Conservation (phyloP, 2,888 invertebrate genomes). For the Cybosia mesomella region DNA sequence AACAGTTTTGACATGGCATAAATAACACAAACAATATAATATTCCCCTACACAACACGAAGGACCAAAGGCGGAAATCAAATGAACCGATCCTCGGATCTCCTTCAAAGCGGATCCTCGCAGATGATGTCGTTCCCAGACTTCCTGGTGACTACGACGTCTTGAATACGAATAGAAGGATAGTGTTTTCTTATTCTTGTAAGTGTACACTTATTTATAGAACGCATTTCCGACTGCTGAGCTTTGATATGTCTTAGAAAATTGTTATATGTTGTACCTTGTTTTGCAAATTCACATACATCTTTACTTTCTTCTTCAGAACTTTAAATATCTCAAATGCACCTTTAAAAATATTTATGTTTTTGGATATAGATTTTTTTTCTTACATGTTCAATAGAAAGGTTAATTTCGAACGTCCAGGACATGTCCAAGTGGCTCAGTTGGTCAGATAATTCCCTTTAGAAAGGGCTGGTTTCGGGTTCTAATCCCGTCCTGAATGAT, state of each 20-base stretch:
- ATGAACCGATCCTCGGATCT: slow-evolving; percentile 62
- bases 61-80: slow-evolving; percentile 68
- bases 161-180: slow-evolving; percentile 54
- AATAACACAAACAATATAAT: slow-evolving; percentile 7
- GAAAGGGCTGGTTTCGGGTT: too few species aligned
- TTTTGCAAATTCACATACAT: not conserved
- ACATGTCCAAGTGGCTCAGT: too few species aligned
- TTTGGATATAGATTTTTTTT: too few species aligned
- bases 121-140: slow-evolving; percentile 68
- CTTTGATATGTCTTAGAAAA: not conserved
- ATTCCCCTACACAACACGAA: slow-evolving; percentile 16
- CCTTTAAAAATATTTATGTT: too few species aligned
- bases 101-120: slow-evolving; percentile 63
- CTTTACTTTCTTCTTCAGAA: not conserved
- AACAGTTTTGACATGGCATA: not conserved
- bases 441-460: too few species aligned
- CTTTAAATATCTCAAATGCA: too few species aligned
- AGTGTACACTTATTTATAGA: not conserved
- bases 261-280: not conserved
- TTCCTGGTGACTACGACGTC: slow-evolving; percentile 56
- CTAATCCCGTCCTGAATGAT: too few species aligned
- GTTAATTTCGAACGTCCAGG: too few species aligned
- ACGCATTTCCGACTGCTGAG: not conserved
- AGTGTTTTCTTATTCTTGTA: slow-evolving; percentile 46
- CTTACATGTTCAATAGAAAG: too few species aligned